phyloP scores from a whole-genome alignment of 2,888 invertebrate genomes.

The Drosophila kambysellisi region DNA sequence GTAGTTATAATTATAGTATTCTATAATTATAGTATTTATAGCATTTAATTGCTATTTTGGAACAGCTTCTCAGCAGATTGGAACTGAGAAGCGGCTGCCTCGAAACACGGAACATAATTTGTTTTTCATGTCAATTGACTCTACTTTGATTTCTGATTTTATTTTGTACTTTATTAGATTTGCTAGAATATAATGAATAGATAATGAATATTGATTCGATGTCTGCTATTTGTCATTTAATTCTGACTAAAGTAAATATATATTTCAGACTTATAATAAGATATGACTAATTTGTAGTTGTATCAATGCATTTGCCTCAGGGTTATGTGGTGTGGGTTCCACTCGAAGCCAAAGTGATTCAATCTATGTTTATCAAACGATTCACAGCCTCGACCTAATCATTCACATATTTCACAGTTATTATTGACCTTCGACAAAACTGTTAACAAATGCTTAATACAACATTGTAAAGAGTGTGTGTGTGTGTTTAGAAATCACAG shows the following conservation, averaged over 20 bases:
- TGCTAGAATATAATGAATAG: too few species aligned
- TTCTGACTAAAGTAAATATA: not conserved
- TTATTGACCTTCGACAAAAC: constrained; percentile 45
- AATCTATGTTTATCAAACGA: constrained; percentile 17
- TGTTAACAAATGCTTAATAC: constrained; percentile 39
- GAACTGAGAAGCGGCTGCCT: constrained; percentile 9
- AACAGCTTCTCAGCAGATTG: constrained; percentile 42
- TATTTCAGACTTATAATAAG: too few species aligned
- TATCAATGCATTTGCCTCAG: not conserved
- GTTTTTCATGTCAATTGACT: constrained; percentile 23
- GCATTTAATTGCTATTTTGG: constrained; percentile 69
- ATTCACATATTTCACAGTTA: constrained; percentile 18
- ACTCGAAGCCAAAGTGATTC: constrained; percentile 24
- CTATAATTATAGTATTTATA: constrained; percentile 54
- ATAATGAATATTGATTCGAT: not conserved
- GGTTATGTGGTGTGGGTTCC: constrained; percentile 4
- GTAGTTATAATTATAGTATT: constrained; percentile 42
- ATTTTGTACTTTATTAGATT: not conserved
- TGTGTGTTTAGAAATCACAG: constrained; percentile 48
- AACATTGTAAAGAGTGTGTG: constrained; percentile 25
- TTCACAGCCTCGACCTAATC: constrained; percentile 48
- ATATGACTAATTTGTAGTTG: not conserved
- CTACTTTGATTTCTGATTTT: constrained; percentile 1
- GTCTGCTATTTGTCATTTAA: not conserved
- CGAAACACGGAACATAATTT: constrained; percentile 13